These are phyloP conservation scores for Bettongia penicillata DNA, from an alignment of 2,113 vertebrate genomes.

Conservation along the genomic window DNA sequence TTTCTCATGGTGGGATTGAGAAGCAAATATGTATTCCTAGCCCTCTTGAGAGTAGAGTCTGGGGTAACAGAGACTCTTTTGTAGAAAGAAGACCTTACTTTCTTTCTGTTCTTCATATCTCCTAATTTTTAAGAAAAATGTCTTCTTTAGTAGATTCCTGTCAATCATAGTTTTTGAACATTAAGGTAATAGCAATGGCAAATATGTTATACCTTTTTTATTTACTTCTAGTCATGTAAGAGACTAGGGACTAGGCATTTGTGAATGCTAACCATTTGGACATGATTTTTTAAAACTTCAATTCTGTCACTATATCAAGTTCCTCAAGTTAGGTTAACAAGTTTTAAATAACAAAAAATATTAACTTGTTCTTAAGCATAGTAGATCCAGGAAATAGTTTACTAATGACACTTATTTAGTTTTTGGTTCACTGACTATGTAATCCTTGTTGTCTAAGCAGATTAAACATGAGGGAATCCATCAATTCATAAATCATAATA, in stretches of 20 bases:
- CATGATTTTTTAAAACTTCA: background rate
- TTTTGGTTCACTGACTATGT: background rate
- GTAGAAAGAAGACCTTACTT: background rate
- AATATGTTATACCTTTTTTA: background rate
- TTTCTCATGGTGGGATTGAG: background rate
- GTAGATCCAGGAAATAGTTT: background rate
- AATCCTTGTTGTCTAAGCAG: background rate
- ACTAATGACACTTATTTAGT: background rate
- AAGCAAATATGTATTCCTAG: background rate
- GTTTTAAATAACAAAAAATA: background rate
- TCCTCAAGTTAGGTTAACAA: background rate
- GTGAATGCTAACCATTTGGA: background rate
- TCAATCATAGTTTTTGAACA: background rate
- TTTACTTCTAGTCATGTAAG: background rate
- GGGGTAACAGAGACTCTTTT: too few species aligned
- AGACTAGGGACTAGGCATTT: background rate
- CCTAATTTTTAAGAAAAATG: background rate
- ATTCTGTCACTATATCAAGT: background rate
- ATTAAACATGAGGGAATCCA: background rate
- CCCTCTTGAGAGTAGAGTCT: rapidly evolving
- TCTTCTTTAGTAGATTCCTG: background rate
- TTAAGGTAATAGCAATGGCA: background rate
- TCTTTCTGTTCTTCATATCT: background rate
- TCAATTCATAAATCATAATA: background rate
- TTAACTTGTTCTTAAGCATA: background rate